These are phyloP conservation scores for Venturia canescens DNA, from an alignment of 1,140 invertebrate species.

Conservation along the genomic window DNA sequence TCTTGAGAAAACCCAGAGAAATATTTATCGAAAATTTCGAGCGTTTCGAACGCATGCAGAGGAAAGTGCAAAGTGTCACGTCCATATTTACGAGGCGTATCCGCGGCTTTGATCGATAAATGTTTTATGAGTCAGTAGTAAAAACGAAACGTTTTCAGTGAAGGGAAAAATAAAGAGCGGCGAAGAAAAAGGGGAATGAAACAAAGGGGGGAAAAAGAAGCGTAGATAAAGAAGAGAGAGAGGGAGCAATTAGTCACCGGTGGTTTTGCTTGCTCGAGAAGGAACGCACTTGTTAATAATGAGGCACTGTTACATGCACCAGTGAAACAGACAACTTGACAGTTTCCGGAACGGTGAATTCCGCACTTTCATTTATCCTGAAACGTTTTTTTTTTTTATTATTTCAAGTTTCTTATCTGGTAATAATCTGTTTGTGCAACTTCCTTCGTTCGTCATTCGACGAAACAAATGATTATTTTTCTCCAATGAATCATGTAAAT, in stretches of 20 bases:
- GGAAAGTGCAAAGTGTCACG: neutral
- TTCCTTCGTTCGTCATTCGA: conserved; percentile 32
- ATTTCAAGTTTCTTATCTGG: neutral
- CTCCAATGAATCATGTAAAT: neutral
- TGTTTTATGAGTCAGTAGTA: neutral
- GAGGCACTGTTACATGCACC: conserved; percentile 58
- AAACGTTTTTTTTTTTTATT: conserved; percentile 22
- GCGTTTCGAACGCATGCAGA: no score
- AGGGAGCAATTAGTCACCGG: conserved; percentile 60
- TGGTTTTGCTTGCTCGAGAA: conserved; percentile 56
- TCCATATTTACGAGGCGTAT: neutral
- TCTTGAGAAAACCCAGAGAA: no score
- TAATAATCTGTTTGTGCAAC: conserved; percentile 33
- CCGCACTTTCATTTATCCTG: conserved; percentile 40
- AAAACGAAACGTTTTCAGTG: neutral
- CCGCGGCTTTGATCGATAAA: neutral
- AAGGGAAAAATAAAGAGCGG: conserved; percentile 54
- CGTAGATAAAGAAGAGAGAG: conserved; percentile 37
- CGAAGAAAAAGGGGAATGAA: neutral
- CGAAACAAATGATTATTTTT: conserved; percentile 3
- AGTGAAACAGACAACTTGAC: conserved; percentile 28
- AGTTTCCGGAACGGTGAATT: conserved; percentile 59
- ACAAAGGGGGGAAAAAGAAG: conserved; percentile 20
- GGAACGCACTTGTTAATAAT: conserved; percentile 66
- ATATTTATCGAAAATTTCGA: no score